These are phyloP conservation scores for Varecia variegata DNA, from an alignment of 2,797 vertebrate genomes.

Conservation along the genomic window DNA sequence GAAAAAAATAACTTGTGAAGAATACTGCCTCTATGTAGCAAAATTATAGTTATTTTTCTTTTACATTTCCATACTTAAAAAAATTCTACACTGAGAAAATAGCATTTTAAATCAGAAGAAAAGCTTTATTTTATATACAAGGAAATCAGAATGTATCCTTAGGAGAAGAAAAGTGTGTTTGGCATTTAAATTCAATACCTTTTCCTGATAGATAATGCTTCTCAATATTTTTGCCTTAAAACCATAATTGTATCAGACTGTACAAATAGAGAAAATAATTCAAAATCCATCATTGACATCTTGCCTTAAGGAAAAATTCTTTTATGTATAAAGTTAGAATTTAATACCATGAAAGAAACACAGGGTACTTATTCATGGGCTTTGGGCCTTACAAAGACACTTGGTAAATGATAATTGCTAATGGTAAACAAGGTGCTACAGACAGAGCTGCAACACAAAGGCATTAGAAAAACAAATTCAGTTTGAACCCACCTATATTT, in stretches of 20 bases:
- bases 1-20: neutral
- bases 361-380: neutral
- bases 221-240: constrained; percentile 36
- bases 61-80: neutral
- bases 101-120: neutral
- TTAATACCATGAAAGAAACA: neutral
- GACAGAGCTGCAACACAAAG: neutral
- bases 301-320: neutral
- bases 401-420: neutral
- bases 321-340: neutral
- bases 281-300: neutral
- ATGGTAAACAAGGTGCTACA: neutral
- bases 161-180: neutral
- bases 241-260: neutral
- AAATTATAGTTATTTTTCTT: neutral
- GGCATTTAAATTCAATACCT: neutral
- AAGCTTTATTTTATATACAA: neutral
- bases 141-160: neutral
- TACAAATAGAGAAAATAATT: constrained; percentile 23
- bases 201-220: constrained; percentile 28
- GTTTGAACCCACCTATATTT: neutral
- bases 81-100: constrained; percentile 6
- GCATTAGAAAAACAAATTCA: neutral
- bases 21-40: neutral
- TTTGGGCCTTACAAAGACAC: neutral